Evolutionary conservation across 2,797 vertebrate genomes (phyloP).

Genomic region (Spinibarbus caldwelli): DNA sequence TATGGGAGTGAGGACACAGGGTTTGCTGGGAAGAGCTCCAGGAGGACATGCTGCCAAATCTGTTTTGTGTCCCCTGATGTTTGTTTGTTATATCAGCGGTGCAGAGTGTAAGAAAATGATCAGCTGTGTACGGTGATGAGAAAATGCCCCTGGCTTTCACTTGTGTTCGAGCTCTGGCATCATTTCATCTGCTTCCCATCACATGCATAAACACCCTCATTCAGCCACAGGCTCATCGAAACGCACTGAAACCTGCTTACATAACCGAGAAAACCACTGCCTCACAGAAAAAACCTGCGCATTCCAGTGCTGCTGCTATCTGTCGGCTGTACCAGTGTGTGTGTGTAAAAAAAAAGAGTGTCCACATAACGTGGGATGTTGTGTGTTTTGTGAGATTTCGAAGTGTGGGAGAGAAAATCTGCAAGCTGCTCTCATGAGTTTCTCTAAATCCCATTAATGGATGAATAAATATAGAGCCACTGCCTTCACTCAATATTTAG

Average conservation of each 20-base stretch:
- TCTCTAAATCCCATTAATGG: slow-evolving; percentile 30
- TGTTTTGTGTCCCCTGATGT: slow-evolving; percentile 7
- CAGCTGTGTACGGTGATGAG: background rate
- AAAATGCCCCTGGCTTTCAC: slow-evolving; percentile 23
- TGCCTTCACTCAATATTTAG: slow-evolving; percentile 14
- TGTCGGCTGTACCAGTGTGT: background rate
- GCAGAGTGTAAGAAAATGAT: background rate
- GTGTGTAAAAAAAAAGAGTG: background rate
- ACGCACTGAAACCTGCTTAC: slow-evolving; percentile 69
- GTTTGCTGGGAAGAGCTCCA: background rate
- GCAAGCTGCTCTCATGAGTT: slow-evolving; percentile 8
- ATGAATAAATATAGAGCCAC: slow-evolving; percentile 36
- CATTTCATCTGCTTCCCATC: slow-evolving; percentile 48
- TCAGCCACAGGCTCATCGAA: slow-evolving; percentile 56
- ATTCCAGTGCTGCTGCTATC: background rate
- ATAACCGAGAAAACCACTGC: slow-evolving; percentile 60
- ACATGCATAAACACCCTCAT: slow-evolving; percentile 40
- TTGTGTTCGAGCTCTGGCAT: slow-evolving; percentile 21
- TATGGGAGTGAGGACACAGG: background rate
- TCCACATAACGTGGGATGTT: slow-evolving; percentile 5
- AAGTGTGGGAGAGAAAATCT: slow-evolving; percentile 42
- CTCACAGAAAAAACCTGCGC: too few species aligned
- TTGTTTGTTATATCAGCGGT: background rate
- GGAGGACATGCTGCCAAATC: slow-evolving; percentile 5
- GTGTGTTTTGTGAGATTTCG: slow-evolving; percentile 17